Conservation (phyloP, 2,797 vertebrate species). For the Rhinatrema bivittatum region DNA sequence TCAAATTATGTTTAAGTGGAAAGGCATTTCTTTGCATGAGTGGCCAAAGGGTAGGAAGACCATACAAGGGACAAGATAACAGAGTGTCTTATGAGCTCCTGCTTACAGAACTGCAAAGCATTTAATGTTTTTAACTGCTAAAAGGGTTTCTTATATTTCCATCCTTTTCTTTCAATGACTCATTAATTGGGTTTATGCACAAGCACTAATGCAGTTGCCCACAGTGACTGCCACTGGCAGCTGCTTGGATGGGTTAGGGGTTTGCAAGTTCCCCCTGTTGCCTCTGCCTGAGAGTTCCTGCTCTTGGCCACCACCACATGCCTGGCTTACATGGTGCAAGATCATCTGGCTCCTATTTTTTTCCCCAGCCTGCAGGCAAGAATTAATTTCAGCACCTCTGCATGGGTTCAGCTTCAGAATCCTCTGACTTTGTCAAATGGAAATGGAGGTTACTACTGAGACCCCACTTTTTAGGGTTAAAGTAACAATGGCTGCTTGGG, state of each 20-base stretch:
- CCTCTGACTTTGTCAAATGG: neutral
- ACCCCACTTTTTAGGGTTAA: no score
- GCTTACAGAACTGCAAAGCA: constrained; percentile 8
- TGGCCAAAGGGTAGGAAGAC: constrained; percentile 64
- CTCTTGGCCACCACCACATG: constrained; percentile 4
- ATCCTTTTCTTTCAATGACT: neutral
- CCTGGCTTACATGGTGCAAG: constrained; percentile 4
- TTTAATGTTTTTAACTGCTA: constrained; percentile 21
- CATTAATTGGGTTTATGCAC: neutral
- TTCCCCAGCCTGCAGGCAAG: neutral
- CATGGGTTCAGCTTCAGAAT: neutral
- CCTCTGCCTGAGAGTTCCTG: neutral
- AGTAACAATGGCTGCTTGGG: no score
- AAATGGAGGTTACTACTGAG: neutral
- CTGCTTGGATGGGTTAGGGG: neutral
- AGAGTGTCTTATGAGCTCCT: constrained; percentile 40
- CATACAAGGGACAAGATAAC: constrained; percentile 35
- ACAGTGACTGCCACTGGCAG: neutral
- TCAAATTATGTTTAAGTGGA: constrained; percentile 71
- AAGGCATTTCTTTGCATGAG: constrained; percentile 78
- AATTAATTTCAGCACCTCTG: constrained; percentile 15
- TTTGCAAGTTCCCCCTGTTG: neutral
- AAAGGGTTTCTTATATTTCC: constrained; percentile 17
- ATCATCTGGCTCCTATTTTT: constrained; percentile 16
- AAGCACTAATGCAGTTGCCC: neutral